Evolutionary conservation across 2,797 vertebrate genomes (phyloP).

Genomic region (Bovichtus diacanthus): DNA sequence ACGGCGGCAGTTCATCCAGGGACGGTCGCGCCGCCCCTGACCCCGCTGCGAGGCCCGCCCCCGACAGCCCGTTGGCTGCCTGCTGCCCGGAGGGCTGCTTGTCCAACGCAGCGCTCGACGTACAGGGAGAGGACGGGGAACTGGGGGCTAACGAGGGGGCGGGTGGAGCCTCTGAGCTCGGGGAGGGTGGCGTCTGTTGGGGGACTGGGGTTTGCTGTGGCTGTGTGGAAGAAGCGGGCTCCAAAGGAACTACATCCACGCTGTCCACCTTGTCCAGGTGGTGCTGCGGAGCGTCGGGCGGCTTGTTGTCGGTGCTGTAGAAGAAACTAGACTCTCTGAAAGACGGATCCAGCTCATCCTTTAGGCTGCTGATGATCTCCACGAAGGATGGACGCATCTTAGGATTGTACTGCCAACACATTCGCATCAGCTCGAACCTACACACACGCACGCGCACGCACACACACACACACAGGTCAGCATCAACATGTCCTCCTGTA

Average conservation of each 20-base stretch:
- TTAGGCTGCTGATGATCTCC: slow-evolving; percentile 96
- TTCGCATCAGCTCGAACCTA: slow-evolving; percentile 97
- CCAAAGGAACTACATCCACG: slow-evolving; percentile 84
- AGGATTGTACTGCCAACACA: slow-evolving; percentile 99
- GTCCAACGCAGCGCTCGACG: slow-evolving; percentile 80
- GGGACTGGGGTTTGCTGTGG: slow-evolving; percentile 56
- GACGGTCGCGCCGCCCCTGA: slow-evolving; percentile 83
- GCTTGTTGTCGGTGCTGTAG: slow-evolving; percentile 97
- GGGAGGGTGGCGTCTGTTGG: slow-evolving; percentile 82
- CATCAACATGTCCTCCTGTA: slow-evolving; percentile 34
- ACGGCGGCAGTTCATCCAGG: slow-evolving; percentile 93
- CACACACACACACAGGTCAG: slow-evolving; percentile 18
- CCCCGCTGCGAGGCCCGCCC: slow-evolving; percentile 31
- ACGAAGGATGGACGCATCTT: slow-evolving; percentile 96
- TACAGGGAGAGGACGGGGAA: slow-evolving; percentile 71
- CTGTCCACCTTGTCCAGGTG: slow-evolving; percentile 91
- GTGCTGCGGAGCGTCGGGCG: slow-evolving; percentile 87
- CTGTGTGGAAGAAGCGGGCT: slow-evolving; percentile 72
- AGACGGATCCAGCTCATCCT: slow-evolving; percentile 92
- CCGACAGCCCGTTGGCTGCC: slow-evolving; percentile 88
- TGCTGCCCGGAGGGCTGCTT: slow-evolving; percentile 89
- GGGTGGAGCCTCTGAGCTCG: slow-evolving; percentile 82
- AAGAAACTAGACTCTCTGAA: slow-evolving; percentile 96
- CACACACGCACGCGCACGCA: slow-evolving; percentile 14
- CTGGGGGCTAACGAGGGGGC: slow-evolving; percentile 62